phyloP scores from a whole-genome alignment of 2,113 vertebrate species.

The Cynoglossus semilaevis region DNA sequence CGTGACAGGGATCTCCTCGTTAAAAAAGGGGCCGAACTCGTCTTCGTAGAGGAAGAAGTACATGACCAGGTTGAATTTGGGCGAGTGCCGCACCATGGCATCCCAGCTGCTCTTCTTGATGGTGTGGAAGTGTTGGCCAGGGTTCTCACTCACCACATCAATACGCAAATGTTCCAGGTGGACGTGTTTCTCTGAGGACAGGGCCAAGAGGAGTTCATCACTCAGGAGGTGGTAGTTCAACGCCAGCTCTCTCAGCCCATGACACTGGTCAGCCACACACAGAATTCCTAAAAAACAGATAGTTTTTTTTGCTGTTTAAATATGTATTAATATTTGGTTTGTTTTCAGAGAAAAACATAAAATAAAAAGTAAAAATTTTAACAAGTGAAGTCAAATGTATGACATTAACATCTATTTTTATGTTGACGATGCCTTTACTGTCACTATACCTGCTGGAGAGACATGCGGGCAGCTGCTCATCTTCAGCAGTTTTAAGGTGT shows the following conservation, averaged over 20 bases:
- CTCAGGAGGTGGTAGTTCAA: slow-evolving; percentile 93
- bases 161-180: slow-evolving; percentile 93
- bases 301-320: not conserved
- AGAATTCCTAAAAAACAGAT: slow-evolving; percentile 60
- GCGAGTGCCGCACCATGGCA: slow-evolving; percentile 94
- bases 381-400: not conserved
- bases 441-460: slow-evolving; percentile 73
- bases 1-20: slow-evolving; percentile 91
- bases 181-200: slow-evolving; percentile 95
- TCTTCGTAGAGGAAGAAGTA: slow-evolving; percentile 98
- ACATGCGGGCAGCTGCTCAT: slow-evolving; percentile 93
- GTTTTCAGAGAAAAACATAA: no score
- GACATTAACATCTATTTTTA: not conserved
- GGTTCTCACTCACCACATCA: slow-evolving; percentile 96
- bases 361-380: not conserved
- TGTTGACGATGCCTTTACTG: not conserved
- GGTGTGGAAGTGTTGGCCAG: slow-evolving; percentile 91
- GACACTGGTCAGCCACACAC: slow-evolving; percentile 91
- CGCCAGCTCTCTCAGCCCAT: slow-evolving; percentile 90
- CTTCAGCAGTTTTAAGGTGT: slow-evolving; percentile 91
- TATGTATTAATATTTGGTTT: not conserved
- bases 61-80: slow-evolving; percentile 97
- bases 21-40: slow-evolving; percentile 94
- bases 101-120: slow-evolving; percentile 99
- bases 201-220: slow-evolving; percentile 90